A percentile compares a stretch with the other conserved stretches of the same genome.
Conservation (phyloP, 2,113 vertebrate genomes). For the Chaetura pelagica region DNA sequence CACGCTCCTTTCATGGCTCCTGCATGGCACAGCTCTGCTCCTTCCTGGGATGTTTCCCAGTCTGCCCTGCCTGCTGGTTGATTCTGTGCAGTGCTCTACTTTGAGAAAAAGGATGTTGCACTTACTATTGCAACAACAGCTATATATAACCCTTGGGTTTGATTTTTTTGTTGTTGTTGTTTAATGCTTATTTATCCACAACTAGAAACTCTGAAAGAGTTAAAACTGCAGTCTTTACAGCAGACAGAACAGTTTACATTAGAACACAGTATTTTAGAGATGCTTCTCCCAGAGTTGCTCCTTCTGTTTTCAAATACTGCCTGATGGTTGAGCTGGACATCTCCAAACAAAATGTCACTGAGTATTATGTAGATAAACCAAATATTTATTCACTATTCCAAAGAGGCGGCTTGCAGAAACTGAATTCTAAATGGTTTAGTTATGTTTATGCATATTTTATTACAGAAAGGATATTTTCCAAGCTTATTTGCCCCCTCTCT, state of each 20-base stretch:
- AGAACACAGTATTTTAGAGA: not conserved
- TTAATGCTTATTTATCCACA: not conserved
- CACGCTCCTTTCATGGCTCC: fast-evolving
- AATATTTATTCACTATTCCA: not conserved
- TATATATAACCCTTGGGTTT: not conserved
- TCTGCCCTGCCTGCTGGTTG: not conserved
- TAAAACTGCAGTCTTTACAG: not conserved
- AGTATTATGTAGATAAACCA: not conserved
- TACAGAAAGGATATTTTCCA: not conserved
- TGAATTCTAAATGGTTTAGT: not conserved
- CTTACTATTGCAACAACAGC: not conserved
- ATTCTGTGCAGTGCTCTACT: not conserved
- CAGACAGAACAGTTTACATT: not conserved
- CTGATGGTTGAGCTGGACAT: not conserved
- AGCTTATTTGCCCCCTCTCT: fast-evolving
- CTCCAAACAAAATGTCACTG: not conserved
- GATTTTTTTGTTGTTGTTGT: no score
- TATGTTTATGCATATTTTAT: not conserved
- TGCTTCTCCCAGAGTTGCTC: not conserved
- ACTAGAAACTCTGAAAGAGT: not conserved
- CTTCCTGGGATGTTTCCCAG: not conserved
- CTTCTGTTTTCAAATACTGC: not conserved
- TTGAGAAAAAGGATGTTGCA: not conserved
- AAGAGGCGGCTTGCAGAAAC: not conserved
- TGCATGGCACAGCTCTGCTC: fast-evolving